phyloP scores from a whole-genome alignment of 2,888 invertebrate species.

The Acronicta psi region DNA sequence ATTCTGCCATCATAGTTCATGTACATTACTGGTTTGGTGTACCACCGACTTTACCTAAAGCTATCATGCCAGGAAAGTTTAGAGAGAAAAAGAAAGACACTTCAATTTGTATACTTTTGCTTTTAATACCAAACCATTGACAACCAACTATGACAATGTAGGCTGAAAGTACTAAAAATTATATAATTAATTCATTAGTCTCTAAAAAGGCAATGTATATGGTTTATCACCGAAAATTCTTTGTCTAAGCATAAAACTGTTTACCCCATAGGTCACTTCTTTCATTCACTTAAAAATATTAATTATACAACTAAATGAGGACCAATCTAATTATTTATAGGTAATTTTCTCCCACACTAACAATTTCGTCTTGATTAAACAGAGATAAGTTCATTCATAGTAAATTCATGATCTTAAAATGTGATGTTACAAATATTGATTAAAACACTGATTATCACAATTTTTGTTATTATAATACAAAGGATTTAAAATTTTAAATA shows the following conservation, averaged over 20 bases:
- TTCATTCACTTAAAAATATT: constrained; percentile 20
- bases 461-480: constrained; percentile 15
- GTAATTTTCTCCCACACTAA: not conserved
- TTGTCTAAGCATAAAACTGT: constrained; percentile 46
- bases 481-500: constrained; percentile 16
- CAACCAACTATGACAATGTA: constrained; percentile 69
- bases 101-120: constrained; percentile 32
- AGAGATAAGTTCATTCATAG: constrained; percentile 6
- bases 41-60: too few relatives aligned
- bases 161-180: constrained; percentile 58
- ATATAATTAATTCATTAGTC: constrained; percentile 30
- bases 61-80: too few relatives aligned
- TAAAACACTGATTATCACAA: constrained; percentile 12
- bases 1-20: too few relatives aligned
- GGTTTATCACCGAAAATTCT: constrained; percentile 51
- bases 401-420: constrained; percentile 32
- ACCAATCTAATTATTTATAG: constrained; percentile 9
- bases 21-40: too few relatives aligned
- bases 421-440: constrained; percentile 31
- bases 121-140: constrained; percentile 70
- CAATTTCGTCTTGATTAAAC: constrained; percentile 10
- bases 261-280: constrained; percentile 25
- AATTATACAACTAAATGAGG: constrained; percentile 19
- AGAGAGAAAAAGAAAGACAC: constrained; percentile 13
- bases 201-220: constrained; percentile 57